Percentiles rank a stretch among this genome's conserved stretches.
Conservation (phyloP, 2,797 vertebrate species). For the Cetoscarus ocellatus region DNA sequence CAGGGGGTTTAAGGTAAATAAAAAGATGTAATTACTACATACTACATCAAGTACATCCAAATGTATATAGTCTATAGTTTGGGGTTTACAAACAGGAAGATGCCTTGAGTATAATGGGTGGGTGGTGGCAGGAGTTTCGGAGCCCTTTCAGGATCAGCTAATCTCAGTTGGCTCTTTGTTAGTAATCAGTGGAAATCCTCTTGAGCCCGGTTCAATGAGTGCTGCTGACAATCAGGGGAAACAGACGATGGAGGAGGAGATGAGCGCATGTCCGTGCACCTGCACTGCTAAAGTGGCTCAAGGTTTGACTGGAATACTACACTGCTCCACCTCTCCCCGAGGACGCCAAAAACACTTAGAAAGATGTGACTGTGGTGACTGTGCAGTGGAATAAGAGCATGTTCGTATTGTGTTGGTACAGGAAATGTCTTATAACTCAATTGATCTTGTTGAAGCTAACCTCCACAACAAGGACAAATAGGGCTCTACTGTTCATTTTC, state of each 20-base stretch:
- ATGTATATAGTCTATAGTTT: not conserved
- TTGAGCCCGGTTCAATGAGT: conserved; percentile 56
- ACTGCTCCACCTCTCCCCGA: not conserved
- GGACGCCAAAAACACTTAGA: conserved; percentile 10
- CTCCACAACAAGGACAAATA: too few relatives aligned
- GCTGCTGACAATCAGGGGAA: conserved; percentile 77
- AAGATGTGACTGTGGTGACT: not conserved
- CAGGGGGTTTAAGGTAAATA: not conserved
- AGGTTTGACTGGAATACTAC: conserved; percentile 26
- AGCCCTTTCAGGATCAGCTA: conserved; percentile 67
- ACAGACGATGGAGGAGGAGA: conserved; percentile 49
- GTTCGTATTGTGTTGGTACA: not conserved
- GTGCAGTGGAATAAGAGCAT: not conserved
- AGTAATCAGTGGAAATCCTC: conserved; percentile 83
- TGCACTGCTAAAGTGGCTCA: conserved; percentile 45
- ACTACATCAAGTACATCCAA: not conserved
- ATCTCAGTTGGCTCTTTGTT: conserved; percentile 76
- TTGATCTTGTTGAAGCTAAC: not conserved
- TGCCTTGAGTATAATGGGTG: conserved; percentile 5
- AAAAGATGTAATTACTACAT: not conserved
- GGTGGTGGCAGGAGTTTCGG: conserved; percentile 24
- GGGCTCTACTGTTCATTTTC: too few relatives aligned
- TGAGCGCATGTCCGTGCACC: conserved; percentile 63
- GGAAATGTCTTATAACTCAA: not conserved
- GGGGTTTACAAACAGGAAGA: not conserved